Evolutionary conservation across 2,888 invertebrate genomes (phyloP).

Genomic region (Caenorhabditis panamensis): DNA sequence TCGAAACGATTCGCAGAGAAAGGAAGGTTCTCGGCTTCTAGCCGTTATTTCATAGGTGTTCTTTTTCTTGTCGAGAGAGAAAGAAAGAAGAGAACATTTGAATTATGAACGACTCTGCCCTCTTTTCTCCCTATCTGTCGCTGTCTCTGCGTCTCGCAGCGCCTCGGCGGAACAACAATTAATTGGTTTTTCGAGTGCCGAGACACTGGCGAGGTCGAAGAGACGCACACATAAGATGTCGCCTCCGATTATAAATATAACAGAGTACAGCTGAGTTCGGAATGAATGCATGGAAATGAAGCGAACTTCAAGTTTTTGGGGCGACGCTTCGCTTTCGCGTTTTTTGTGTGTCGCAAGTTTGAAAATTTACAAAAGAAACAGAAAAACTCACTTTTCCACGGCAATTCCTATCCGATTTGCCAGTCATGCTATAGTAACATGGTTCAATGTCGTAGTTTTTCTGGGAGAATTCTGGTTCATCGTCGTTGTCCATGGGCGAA

Average conservation of each 20-base stretch:
- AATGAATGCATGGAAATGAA: neutral
- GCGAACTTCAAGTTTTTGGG: neutral
- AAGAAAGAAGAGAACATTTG: constrained; percentile 31
- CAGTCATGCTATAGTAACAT: constrained; percentile 66
- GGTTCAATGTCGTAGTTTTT: constrained; percentile 66
- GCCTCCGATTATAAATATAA: constrained; percentile 52
- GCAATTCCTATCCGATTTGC: constrained; percentile 62
- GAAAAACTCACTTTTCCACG: constrained; percentile 67
- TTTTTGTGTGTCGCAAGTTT: no score
- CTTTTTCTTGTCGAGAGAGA: constrained; percentile 20
- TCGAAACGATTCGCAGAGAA: constrained; percentile 40
- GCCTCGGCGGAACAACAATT: constrained; percentile 50
- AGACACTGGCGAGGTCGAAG: constrained; percentile 30
- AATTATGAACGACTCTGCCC: constrained; percentile 44
- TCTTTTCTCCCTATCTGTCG: constrained; percentile 34
- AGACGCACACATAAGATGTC: constrained; percentile 43
- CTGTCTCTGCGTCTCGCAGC: constrained; percentile 23
- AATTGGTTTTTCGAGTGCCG: constrained; percentile 58
- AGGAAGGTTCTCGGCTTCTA: constrained; percentile 20
- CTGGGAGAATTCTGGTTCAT: constrained; percentile 63
- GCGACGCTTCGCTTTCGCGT: no score
- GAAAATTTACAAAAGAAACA: neutral
- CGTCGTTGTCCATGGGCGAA: constrained; percentile 54
- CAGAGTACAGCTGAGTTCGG: constrained; percentile 31
- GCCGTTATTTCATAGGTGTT: constrained; percentile 18